Evolutionary conservation across 2,888 invertebrate species (phyloP).

Genomic region (Lamproptera curius): DNA sequence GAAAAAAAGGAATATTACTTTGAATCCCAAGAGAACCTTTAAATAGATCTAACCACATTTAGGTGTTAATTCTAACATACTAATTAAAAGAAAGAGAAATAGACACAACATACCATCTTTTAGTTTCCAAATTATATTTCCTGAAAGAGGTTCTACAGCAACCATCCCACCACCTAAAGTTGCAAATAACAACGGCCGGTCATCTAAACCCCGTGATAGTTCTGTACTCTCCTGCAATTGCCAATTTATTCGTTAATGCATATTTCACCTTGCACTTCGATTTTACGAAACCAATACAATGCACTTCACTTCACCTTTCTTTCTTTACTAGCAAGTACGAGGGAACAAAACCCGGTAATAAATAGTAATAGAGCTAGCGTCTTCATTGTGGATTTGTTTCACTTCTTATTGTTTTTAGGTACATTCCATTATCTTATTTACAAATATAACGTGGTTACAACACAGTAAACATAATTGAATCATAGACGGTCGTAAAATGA

Average conservation of each 20-base stretch:
- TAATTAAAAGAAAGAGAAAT: background rate
- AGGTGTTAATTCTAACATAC: too few species aligned
- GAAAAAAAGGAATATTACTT: too few species aligned
- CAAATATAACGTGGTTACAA: slow-evolving; percentile 1
- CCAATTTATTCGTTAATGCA: slow-evolving; percentile 25
- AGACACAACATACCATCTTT: slow-evolving; percentile 84
- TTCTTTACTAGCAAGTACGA: slow-evolving; percentile 50
- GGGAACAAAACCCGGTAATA: slow-evolving; percentile 49
- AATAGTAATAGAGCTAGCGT: slow-evolving; percentile 47
- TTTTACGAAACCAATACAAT: slow-evolving; percentile 31
- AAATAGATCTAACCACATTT: too few species aligned
- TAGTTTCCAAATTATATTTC: slow-evolving; percentile 92
- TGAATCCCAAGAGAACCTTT: too few species aligned
- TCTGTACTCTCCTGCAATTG: slow-evolving; percentile 79
- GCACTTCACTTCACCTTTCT: slow-evolving; percentile 60
- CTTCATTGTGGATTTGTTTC: slow-evolving; percentile 45
- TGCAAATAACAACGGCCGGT: slow-evolving; percentile 89
- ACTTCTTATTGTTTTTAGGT: slow-evolving; percentile 14
- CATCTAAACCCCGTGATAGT: slow-evolving; percentile 81
- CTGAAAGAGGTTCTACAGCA: slow-evolving; percentile 92
- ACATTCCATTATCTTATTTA: slow-evolving; percentile 11
- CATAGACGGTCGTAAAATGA: slow-evolving; percentile 13
- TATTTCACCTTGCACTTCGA: slow-evolving; percentile 28
- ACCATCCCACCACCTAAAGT: slow-evolving; percentile 95
- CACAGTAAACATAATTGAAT: slow-evolving; percentile 7